Base-by-base conservation (phyloP, 2,113 vertebrate species). In the Plectropomus leopardus region DNA sequence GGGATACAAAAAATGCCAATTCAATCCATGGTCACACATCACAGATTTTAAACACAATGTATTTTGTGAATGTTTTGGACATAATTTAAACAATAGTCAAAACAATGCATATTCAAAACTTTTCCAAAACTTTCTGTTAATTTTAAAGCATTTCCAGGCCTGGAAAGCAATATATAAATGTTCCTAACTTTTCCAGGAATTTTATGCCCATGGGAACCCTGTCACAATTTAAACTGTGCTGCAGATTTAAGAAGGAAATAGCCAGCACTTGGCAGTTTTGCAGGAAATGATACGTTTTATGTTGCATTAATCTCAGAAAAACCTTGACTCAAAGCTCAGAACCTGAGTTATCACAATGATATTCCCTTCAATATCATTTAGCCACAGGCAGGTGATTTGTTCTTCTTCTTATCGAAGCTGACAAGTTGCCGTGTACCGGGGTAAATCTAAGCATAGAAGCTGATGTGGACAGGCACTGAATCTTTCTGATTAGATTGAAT, bases 401-500 rank as follows among this genome's bases (percentile, higher is more conserved):
- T 90, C n/a, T 24, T 9, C 28, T 34, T 72, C 44, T 80, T 48
- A 57, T 28, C 79, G 47, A 77, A 72, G 74, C 69, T 70, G 82
- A 73, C 55, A 74, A 44, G 14, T 67, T 63, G 36, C 47, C 40
- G 32, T 45, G 66, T 19, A 73, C 32, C 55, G n/a, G 10, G 70
- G 36, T 72, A 47, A 5, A 72, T 85, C 36, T 44, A 64, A 55
- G 24, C 26, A 58, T 44, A 83, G 70, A 55, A 44, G 54, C 60
- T 42, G 40, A 64, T 70, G 44, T 59, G 47, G 59, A 83, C 72
- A 78, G 32, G 53, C 23, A 16, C 63, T 79, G 65, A 77, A 63
- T 69, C 24, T 67, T 45, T 86, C 70, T 50, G 50, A 84, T 78
- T 71, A 84, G 60, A 61, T 45, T 54, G 53, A 83, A 83, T 54